Evolutionary conservation across 2,888 invertebrate species (phyloP).

Genomic region (Xylophagus ater): DNA sequence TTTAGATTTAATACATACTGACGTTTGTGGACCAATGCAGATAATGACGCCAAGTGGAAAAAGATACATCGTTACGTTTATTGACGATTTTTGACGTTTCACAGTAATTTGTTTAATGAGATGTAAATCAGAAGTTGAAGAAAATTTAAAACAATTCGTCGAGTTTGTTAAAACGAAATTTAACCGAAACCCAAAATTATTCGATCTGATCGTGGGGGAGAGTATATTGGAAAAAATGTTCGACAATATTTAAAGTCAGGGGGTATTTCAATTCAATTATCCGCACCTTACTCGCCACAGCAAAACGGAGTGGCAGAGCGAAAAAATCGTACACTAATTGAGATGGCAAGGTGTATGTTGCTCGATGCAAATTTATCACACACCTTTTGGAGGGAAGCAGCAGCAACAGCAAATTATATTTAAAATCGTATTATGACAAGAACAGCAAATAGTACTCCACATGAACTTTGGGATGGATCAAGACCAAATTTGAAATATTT

Average conservation of each 20-base stretch:
- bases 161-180: slow-evolving; percentile 15
- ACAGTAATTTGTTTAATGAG: slow-evolving; percentile 20
- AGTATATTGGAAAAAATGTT: slow-evolving; percentile 15
- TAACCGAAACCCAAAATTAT: slow-evolving; percentile 16
- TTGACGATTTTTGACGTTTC: slow-evolving; percentile 26
- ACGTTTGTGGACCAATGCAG: no score
- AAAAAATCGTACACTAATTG: no score
- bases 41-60: slow-evolving; percentile 21
- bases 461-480: no score
- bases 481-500: slow-evolving; percentile 14
- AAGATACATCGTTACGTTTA: slow-evolving; percentile 23
- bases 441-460: no score
- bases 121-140: no score
- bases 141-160: slow-evolving; percentile 20
- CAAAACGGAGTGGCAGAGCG: no score
- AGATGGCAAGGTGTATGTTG: no score
- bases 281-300: no score
- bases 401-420: no score
- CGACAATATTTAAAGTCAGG: slow-evolving; percentile 17
- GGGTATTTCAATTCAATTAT: slow-evolving; percentile 22
- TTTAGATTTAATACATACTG: no score
- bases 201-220: no score
- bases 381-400: slow-evolving; percentile 22
- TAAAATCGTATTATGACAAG: no score
- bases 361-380: slow-evolving; percentile 20